A percentile compares a stretch with the other conserved stretches of the same genome.
These are phyloP conservation scores for Ceyx margarethae DNA, from an alignment of 2,113 vertebrate genomes.

Conservation along the genomic window DNA sequence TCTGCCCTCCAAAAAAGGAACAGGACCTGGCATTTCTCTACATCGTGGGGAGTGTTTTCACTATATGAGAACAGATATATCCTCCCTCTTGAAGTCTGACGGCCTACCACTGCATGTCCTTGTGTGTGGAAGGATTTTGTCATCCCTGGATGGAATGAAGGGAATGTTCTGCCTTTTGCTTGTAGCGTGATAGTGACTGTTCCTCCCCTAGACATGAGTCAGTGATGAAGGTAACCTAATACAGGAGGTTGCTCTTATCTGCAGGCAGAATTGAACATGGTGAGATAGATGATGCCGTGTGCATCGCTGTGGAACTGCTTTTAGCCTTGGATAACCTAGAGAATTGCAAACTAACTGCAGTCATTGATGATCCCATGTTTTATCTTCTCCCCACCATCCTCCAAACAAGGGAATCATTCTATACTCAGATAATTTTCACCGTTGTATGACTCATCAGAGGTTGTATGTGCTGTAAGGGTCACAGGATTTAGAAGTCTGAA, in stretches of 20 bases:
- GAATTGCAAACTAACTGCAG: neutral
- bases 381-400: neutral
- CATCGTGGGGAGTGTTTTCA: neutral
- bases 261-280: neutral
- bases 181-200: neutral
- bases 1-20: neutral
- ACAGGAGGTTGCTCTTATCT: neutral
- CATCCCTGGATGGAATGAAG: neutral
- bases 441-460: neutral
- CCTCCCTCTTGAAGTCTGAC: neutral
- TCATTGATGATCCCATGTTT: neutral
- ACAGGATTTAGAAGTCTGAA: neutral
- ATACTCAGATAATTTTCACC: neutral
- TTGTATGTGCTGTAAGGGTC: neutral
- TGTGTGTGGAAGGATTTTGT: neutral
- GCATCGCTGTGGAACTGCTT: neutral
- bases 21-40: neutral
- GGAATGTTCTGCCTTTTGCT: neutral
- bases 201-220: neutral
- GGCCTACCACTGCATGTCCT: neutral
- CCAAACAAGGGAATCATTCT: neutral
- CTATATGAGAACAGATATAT: neutral
- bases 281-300: neutral
- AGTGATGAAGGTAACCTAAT: neutral
- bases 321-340: neutral